Base-by-base conservation (phyloP, 64 coral and sea anemone genomes). In the Stichodactyla mertensii region DNA sequence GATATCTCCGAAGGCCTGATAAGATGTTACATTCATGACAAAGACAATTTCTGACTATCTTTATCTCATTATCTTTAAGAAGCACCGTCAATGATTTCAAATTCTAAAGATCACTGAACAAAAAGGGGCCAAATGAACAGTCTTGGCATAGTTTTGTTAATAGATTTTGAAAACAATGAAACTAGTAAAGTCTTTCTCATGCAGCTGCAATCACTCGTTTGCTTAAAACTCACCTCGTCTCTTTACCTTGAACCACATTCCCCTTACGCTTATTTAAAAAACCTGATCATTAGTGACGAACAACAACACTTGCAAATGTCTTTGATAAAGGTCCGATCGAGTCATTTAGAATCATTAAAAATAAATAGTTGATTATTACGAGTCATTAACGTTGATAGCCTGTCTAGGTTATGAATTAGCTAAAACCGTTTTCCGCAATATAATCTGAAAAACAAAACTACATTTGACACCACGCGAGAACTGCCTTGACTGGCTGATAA, bases 261-360 rank as follows among this genome's bases (percentile, higher is more conserved):
- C 7, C 24, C 27, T 74, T 9, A n/a, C 0, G 10, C 6, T 31
- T 74, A 11, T 23, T 23, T 13, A 11, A 26, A 12, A 27, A 74
- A 22, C 19, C 9, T 74, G 22, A 31, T 36, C 69, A 74, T 69
- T 70, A 70, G n/a, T 4, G 69, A 74, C 69, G 24, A 74, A 27
- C 36, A 74, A 74, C 69, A 74, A 74, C 69, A 12, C 62, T 74
- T 31, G 5, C 16, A 74, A 36, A 27, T 74, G 69, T 54, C 78
- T 54, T 16, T 0, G 16, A 81, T 11, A 53, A 81, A 53, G 16
- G n/a, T 5, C 14, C 19, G 52, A 52, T 28, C 6, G 54, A 81
- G 78, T 55, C 52, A 53, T 81, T 81, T 81, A 81, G 45, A 18
- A 15, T 81, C 78, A 53, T 81, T 81, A 81, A 22, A 16, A 53